Evolutionary conservation across 2,113 vertebrate species (phyloP).

Genomic region (Xenus cinereus): DNA sequence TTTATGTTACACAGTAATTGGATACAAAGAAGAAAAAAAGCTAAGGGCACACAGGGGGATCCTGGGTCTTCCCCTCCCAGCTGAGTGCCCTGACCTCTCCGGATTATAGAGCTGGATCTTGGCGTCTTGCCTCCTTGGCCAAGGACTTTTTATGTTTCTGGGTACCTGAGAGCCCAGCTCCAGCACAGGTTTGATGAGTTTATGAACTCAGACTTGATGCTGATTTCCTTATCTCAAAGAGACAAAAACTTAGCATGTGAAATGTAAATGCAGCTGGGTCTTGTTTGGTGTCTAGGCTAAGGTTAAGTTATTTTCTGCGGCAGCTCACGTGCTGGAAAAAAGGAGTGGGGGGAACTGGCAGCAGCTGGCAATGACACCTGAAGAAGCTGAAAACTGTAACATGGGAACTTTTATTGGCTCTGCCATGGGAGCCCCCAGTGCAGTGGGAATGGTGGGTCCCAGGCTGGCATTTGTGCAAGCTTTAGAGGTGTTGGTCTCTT

Average conservation of each 20-base stretch:
- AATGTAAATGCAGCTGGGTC: not conserved
- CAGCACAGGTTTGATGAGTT: not conserved
- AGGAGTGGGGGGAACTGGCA: not conserved
- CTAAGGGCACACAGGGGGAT: not conserved
- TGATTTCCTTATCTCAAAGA: not conserved
- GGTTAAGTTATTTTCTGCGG: not conserved
- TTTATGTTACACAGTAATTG: slow-evolving; percentile 15
- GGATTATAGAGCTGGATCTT: not conserved
- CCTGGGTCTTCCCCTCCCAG: not conserved
- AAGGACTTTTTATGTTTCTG: not conserved
- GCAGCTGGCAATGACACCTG: not conserved
- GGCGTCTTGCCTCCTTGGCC: not conserved
- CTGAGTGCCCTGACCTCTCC: not conserved
- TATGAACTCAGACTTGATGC: not conserved
- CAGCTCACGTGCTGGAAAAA: not conserved
- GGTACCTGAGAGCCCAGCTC: not conserved
- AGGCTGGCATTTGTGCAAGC: not conserved
- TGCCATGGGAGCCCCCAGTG: not conserved
- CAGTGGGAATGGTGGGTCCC: not conserved
- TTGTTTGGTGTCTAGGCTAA: not conserved
- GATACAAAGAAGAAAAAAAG: slow-evolving; percentile 38
- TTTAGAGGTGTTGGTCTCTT: not conserved
- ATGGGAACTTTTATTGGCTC: not conserved
- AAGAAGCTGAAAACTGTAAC: not conserved
- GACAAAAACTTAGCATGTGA: not conserved